Base-by-base conservation (phyloP, 2,113 vertebrate species). In the Lamprologus sp. region DNA sequence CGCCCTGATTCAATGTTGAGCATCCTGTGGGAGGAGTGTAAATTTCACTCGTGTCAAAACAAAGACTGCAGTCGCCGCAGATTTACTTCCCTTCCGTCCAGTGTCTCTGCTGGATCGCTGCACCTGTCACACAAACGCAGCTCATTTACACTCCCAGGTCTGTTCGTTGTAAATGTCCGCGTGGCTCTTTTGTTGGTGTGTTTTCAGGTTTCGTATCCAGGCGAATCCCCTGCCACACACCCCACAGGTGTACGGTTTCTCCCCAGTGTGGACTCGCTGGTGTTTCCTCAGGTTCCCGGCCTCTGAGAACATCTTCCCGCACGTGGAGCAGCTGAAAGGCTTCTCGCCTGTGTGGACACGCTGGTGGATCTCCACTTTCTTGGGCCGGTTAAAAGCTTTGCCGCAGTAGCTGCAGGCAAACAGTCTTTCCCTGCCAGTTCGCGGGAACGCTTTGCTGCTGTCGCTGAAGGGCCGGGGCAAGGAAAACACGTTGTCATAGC, bases 311-410 rank as follows among this genome's bases (percentile, higher is more conserved):
- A 82, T 94, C 89, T 96, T 96, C 37, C 96, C 96, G 8, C 96
- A 96, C 2, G 94, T 96, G 73, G 92, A 86, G 85, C 96, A 96
- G 65, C 94, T 91, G 90, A 95, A 96, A 1, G 96, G 96, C 37
- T 94, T 96, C 93, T 96, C 96, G 1, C 96, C 95, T 0, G 96
- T 96, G 92, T 96, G 96, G 42, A 96, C 90, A 1, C 96, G 91
- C n/a, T 96, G 96, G 87, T 96, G 96, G 68, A 96, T 96, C 77
- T 96, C 95, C 82, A 96, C 93, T 82, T 96, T 96, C 85, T 96
- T 96, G 15, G 96, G 95, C 17, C 96, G 92, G 81, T 96, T 96
- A 37, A 96, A 96, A 23, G 94, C 94, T 81, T 96, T 96, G 23
- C 96, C 96, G 9, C 96, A 96, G 81, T 93, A 95, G 28, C 90